Percentiles rank a stretch among this genome's conserved stretches.
Evolutionary conservation across 2,113 vertebrate genomes (phyloP).

Genomic region (Archocentrus centrarchus): DNA sequence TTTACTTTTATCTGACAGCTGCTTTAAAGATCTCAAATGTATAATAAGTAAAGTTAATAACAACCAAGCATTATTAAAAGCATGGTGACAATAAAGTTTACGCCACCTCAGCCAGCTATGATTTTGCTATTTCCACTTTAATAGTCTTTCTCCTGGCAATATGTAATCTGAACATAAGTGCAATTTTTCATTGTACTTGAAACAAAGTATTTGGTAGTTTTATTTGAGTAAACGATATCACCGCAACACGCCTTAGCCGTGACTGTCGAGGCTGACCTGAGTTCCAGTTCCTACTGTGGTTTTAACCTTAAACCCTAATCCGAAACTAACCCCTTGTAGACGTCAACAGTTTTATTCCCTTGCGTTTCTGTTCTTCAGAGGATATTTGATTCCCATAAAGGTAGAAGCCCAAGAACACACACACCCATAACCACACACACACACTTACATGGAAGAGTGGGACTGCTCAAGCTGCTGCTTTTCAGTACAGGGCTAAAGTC

Average conservation of each 20-base stretch:
- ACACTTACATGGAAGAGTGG: slow-evolving; percentile 41
- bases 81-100: background rate
- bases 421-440: slow-evolving; percentile 35
- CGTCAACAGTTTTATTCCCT: slow-evolving; percentile 6
- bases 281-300: slow-evolving; percentile 7
- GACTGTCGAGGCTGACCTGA: slow-evolving; percentile 29
- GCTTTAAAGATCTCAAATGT: background rate
- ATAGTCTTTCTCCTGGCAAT: background rate
- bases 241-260: background rate
- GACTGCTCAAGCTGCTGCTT: slow-evolving; percentile 60
- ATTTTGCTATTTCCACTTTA: background rate
- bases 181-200: background rate
- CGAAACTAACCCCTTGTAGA: slow-evolving; percentile 21
- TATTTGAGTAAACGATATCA: background rate
- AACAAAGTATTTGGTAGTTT: background rate
- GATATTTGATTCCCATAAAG: slow-evolving; percentile 37
- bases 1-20: background rate
- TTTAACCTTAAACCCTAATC: slow-evolving; percentile 23
- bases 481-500: slow-evolving; percentile 64
- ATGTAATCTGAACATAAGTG: too few relatives aligned
- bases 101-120: background rate
- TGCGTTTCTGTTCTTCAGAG: slow-evolving; percentile 2
- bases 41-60: background rate
- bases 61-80: background rate
- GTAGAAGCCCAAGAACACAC: slow-evolving; percentile 4